Conservation (phyloP, 2,888 invertebrate genomes). For the Fissipunctia ypsillon region DNA sequence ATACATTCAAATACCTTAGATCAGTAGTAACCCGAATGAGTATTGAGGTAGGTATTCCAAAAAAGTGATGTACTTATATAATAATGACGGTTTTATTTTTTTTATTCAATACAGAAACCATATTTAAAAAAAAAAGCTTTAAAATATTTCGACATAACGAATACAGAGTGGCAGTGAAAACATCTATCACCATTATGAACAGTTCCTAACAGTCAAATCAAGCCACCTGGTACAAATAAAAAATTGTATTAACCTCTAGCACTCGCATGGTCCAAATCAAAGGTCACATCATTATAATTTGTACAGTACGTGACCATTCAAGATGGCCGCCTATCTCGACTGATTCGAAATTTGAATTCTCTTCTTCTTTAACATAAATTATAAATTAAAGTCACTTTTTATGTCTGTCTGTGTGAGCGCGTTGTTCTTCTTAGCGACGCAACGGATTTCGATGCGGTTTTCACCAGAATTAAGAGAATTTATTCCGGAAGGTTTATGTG, state of each 20-base stretch:
- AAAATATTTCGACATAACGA: too few species aligned
- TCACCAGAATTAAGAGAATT: background rate
- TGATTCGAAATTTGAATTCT: conserved; percentile 89
- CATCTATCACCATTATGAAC: conserved; percentile 53
- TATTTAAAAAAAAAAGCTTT: background rate
- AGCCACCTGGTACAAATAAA: conserved; percentile 83
- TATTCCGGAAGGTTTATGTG: background rate
- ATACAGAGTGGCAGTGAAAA: background rate
- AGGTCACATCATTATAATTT: conserved; percentile 89
- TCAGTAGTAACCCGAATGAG: background rate
- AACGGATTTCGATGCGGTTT: background rate
- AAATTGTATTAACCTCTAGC: conserved; percentile 83
- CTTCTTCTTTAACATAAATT: conserved; percentile 62
- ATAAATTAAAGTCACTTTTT: background rate
- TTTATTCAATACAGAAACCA: background rate
- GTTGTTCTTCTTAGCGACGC: background rate
- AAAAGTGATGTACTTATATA: too few species aligned
- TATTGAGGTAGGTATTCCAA: background rate
- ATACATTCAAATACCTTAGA: conserved; percentile 5
- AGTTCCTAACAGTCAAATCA: conserved; percentile 75
- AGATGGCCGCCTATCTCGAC: conserved; percentile 80
- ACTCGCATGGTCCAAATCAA: conserved; percentile 83
- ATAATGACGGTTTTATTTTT: background rate
- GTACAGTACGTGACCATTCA: conserved; percentile 85
- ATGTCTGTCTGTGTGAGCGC: background rate